Base-by-base conservation (phyloP, 35 echinoderm and acorn worm species). In the Anneissia japonica region DNA sequence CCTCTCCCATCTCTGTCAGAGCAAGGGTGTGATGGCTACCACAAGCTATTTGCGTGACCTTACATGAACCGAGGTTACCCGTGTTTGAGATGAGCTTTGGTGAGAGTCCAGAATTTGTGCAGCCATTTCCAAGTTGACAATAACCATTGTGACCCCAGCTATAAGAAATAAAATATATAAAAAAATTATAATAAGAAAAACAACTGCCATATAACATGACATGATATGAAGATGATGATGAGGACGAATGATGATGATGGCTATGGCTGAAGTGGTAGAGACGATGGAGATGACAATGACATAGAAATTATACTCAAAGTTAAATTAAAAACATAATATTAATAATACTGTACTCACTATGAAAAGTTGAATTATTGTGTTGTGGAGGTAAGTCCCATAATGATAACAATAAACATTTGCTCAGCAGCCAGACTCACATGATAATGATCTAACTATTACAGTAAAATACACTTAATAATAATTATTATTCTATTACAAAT, bases 121-220 rank as follows among this genome's bases (percentile, higher is more conserved):
- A 89, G 0, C 96, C 96, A 84, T 99, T 99, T 30, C 96, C 96
- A 0, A 99, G 92, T 74, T 93, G 96, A 77, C 92, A 91, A 55
- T 99, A 99, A 5, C 96, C 89, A 83, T 99, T 99, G 77, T 99
- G 96, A 35, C 96, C 96, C 96, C 96, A 99, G 77, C 91, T 99
- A 75, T 23, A 74, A n/a, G n/a, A n/a, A n/a, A n/a, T n/a, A n/a
- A n/a, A n/a, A n/a, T n/a, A n/a, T n/a, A n/a, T n/a, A 88, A 43
- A 78, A 37, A 87, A 43, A 85, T 26, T 86, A 11, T 43, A 40
- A 16, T 23, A 39, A 73, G 32, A 37, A 82, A 26, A 32, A 34
- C 77, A 32, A 72, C 28, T 72, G 55, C 55, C 28, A 16, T 16
- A 72, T 16, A 16, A 72, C 28, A 72, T 72, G 28, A 16, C 55